Conservation (phyloP, 2,888 invertebrate genomes). For the Tetheella fluctuosa region DNA sequence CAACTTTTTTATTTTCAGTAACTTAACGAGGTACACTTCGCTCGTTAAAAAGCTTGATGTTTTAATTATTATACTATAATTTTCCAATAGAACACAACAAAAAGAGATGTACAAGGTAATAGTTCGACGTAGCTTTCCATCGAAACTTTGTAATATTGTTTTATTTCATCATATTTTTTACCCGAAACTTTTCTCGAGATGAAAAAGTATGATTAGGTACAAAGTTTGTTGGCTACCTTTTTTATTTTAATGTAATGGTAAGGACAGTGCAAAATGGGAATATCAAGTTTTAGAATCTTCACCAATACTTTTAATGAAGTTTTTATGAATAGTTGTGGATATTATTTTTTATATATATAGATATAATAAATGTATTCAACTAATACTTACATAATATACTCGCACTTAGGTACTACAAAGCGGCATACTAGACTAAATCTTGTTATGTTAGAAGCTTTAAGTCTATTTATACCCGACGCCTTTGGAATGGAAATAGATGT, state of each 20-base stretch:
- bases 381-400: too few species aligned
- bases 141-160: slow-evolving; percentile 25
- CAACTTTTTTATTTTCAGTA: not conserved
- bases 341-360: too few species aligned
- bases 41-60: slow-evolving; percentile 1
- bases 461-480: too few species aligned
- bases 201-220: slow-evolving; percentile 47
- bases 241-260: slow-evolving; percentile 5
- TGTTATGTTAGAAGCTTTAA: too few species aligned
- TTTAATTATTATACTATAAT: not conserved
- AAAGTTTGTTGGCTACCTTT: slow-evolving; percentile 26
- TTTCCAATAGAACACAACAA: not conserved
- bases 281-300: not conserved
- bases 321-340: too few species aligned
- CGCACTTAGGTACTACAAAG: too few species aligned
- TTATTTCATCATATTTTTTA: slow-evolving; percentile 37
- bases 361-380: too few species aligned
- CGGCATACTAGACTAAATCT: too few species aligned
- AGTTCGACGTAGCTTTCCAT: slow-evolving; percentile 4
- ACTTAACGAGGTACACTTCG: not conserved
- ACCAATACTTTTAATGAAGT: not conserved
- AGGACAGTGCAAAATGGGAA: not conserved
- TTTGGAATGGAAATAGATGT: too few species aligned
- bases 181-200: slow-evolving; percentile 34
- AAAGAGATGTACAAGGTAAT: not conserved